Evolutionary conservation across 2,113 vertebrate species (phyloP).

Genomic region (Ictalurus furcatus): DNA sequence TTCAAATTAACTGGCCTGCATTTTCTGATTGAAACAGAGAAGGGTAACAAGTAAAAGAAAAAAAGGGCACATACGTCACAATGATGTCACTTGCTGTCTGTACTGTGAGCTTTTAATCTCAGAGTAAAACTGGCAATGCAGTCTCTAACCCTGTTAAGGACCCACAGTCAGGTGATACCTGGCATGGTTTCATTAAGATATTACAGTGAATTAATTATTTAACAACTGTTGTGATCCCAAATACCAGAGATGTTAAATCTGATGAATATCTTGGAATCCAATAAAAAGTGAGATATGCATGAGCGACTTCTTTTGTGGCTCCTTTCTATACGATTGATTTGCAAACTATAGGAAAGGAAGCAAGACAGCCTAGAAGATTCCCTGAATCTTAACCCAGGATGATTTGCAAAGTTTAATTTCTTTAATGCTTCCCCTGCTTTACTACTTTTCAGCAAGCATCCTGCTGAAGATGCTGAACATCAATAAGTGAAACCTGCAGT

Average conservation of each 20-base stretch:
- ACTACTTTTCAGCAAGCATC: constrained; percentile 56
- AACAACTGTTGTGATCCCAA: background rate
- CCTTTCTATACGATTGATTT: constrained; percentile 9
- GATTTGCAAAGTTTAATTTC: constrained; percentile 72
- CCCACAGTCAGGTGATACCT: background rate
- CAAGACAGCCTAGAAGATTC: constrained; percentile 40
- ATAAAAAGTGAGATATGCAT: constrained; percentile 1
- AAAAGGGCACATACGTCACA: constrained; percentile 29
- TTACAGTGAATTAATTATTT: background rate
- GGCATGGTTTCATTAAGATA: background rate
- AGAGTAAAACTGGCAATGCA: constrained; percentile 1
- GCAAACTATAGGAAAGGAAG: constrained; percentile 2
- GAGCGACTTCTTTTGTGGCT: background rate
- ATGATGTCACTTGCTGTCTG: constrained; percentile 41
- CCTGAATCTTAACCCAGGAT: constrained; percentile 59
- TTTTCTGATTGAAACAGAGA: constrained; percentile 54
- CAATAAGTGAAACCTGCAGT: constrained; percentile 31
- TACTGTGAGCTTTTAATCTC: constrained; percentile 40
- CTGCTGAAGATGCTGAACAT: constrained; percentile 59
- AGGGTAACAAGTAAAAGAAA: background rate
- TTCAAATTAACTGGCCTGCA: constrained; percentile 56
- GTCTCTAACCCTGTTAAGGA: constrained; percentile 31
- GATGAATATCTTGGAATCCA: background rate
- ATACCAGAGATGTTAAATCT: background rate
- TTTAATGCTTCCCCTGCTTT: constrained; percentile 59